phyloP scores from a whole-genome alignment of 1,140 invertebrate species.

The Homarus americanus region DNA sequence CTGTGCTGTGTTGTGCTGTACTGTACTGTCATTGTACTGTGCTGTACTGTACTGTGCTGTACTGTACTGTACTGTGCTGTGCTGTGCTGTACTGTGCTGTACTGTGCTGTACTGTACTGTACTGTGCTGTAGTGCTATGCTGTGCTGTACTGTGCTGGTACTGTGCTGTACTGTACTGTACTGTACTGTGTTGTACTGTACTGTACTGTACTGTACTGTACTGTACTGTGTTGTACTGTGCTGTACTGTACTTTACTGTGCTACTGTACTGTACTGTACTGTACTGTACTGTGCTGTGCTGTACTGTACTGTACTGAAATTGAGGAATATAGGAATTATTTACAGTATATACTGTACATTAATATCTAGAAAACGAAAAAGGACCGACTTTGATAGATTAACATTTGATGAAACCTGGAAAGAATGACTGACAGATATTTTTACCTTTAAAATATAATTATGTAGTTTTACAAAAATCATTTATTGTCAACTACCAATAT shows the following conservation, averaged over 20 bases:
- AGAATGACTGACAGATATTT: no score
- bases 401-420: no score
- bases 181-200: conserved; percentile 70
- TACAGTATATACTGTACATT: no score
- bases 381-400: no score
- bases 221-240: conserved; percentile 61
- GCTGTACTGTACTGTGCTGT: conserved; percentile 53
- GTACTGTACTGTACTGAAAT: conserved; percentile 45
- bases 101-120: conserved; percentile 71
- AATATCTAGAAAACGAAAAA: no score
- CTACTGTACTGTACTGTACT: conserved; percentile 74
- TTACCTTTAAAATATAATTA: no score
- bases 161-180: conserved; percentile 74
- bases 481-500: no score
- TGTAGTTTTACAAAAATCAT: no score
- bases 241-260: conserved; percentile 63
- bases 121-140: no score
- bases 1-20: conserved; percentile 40
- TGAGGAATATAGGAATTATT: no score
- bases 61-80: conserved; percentile 70
- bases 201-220: conserved; percentile 51
- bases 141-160: conserved; percentile 73
- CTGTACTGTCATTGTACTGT: conserved; percentile 67
- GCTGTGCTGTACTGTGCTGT: conserved; percentile 57
- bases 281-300: conserved; percentile 69